Evolutionary conservation across 2,888 invertebrate genomes (phyloP), one percentile per base, ranked within the genome.

Genomic region (Mechanitis messenoides): DNA sequence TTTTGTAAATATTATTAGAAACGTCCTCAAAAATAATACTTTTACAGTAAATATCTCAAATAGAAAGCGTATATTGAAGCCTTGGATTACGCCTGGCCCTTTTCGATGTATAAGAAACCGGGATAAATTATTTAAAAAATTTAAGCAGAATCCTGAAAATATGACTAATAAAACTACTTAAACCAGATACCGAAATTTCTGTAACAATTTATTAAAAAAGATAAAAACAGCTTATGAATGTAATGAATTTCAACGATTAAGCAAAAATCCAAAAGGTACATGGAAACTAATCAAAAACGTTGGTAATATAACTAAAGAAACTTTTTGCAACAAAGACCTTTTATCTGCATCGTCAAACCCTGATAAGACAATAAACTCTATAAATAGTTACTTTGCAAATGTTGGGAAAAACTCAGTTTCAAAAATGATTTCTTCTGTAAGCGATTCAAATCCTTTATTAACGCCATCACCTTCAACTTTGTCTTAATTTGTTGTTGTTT

Each of bases 161-260:
- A 1, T 4, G 3, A 53, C 47, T 20, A 5, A 64, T 5, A 60
- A 64, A 54, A 57, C 58, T 5, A 62, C 66, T 0, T 73, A 69
- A 33, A 66, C 33, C 6, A 47, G 71, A 12, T 74, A 74, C 42
- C 65, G 69, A 35, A 71, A 67, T 33, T 72, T 67, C 33, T 68
- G 68, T n/a, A 72, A 67, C 33, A 61, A 61, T 2, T 33, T 71
- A 0, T 50, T 73, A 4, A 71, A 70, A 55, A 68, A 61, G 56
- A 28, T 67, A 0, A 72, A 72, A 62, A 38, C 35, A 6, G 53
- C 60, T 2, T 66, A 64, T 31, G 71, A 72, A 59, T 42, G 33
- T 35, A n/a, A 45, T 42, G 45, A 56, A 53, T 45, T 56, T 38
- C n/a, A 50, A 55, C 59, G 57, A 50, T 54, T 11, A n/a, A 47